phyloP scores from a whole-genome alignment of 2,113 vertebrate genomes.

The Rhinopomastus cyanomelas region DNA sequence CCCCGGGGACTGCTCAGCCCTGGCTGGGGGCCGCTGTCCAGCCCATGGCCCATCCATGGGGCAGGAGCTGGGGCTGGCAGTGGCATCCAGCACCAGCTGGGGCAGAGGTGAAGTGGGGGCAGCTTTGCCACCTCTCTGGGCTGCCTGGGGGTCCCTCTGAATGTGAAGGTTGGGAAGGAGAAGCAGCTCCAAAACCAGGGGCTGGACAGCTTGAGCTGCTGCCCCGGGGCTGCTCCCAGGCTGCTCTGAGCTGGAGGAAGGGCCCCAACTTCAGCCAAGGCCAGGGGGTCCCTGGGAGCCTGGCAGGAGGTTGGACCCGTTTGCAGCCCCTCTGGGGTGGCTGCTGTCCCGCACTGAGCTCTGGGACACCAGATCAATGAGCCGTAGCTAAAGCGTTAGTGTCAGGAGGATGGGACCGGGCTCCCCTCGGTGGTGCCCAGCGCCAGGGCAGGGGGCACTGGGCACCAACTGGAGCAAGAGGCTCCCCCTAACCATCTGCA shows the following conservation, averaged over 20 bases:
- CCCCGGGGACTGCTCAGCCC: background rate
- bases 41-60: background rate
- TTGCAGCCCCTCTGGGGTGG: background rate
- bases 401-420: too few species aligned
- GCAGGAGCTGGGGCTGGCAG: background rate
- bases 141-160: accelerated
- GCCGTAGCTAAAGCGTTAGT: too few species aligned
- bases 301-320: background rate
- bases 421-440: too few species aligned
- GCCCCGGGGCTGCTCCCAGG: background rate
- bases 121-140: accelerated
- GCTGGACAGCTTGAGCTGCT: background rate
- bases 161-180: background rate
- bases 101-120: background rate
- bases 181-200: background rate
- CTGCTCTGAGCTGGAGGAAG: background rate
- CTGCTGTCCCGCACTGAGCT: background rate
- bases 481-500: too few species aligned
- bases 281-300: background rate
- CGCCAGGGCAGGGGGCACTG: too few species aligned
- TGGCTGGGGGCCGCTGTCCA: background rate
- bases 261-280: too few species aligned
- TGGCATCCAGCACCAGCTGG: accelerated
- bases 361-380: too few species aligned
- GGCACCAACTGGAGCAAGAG: too few species aligned